Base-by-base conservation (phyloP, 2,797 vertebrate species). In the Podarcis siculus region DNA sequence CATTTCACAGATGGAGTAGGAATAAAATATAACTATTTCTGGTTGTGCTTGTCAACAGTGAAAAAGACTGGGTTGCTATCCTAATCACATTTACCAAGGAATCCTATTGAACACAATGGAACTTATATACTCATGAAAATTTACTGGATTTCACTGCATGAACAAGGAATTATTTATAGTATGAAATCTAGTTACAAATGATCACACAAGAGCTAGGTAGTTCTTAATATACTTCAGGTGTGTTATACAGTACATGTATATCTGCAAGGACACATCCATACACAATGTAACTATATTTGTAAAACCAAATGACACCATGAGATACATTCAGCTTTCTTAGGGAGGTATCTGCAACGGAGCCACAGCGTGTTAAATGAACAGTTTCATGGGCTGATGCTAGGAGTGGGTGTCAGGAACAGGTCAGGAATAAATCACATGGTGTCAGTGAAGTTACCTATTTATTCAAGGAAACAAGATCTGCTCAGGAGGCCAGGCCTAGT, bases 81-180 rank as follows among this genome's bases (percentile, higher is more conserved):
- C 25, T 71, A 72, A 86, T 42, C 75, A 67, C 13, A 72, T 3
- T 58, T 21, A 37, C 45, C 58, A 72, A 2, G 35, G 75, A 61
- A 8, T 32, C 9, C 67, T 10, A 21, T n/a, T 71, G 10, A 86
- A 61, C 30, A 79, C 32, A 79, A 71, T 13, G 37, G 42, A 9
- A 21, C 13, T 58, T 79, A 32, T 55, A 15, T 78, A 39, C 21
- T 2, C 32, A 30, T 45, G 69, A 69, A 69, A 35, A 55, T 37
- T 5, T 3, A 37, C 12, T 72, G 25, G 61, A 25, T 42, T 85
- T 3, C 42, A 49, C 39, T 27, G 23, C 13, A 39, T 61, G 17
- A 30, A 32, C 30, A 67, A 39, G 7, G 69, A 0, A 71, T 2
- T 7, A 37, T 25, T 1, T 0, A 0, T 55, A 45, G 2, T 0